Conservation (phyloP, 1,140 invertebrate species). For the Kradibia gibbosae region DNA sequence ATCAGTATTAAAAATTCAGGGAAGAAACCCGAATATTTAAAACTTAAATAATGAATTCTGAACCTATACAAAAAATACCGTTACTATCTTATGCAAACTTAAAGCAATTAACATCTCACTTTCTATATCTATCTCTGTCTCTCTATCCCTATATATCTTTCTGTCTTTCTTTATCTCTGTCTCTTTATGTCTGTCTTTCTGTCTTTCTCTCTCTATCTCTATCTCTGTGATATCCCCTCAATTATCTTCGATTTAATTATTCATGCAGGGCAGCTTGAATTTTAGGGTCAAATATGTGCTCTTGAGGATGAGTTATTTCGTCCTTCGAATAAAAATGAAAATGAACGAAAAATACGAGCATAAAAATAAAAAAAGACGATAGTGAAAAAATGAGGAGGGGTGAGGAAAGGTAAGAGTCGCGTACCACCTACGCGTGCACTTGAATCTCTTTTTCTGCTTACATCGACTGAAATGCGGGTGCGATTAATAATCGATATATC, state of each 20-base stretch:
- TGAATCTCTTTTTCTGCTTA: background rate
- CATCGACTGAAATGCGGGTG: background rate
- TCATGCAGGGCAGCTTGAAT: slow-evolving; percentile 31
- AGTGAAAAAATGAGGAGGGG: background rate
- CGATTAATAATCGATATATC: slow-evolving; percentile 34
- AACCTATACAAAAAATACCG: background rate
- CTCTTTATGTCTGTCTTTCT: too few relatives aligned
- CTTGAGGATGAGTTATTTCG: background rate
- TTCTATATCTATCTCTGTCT: background rate
- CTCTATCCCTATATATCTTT: background rate
- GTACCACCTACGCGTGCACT: background rate
- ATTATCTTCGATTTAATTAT: slow-evolving; percentile 33
- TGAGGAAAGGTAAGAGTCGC: background rate
- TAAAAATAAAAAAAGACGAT: background rate
- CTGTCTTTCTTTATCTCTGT: too few relatives aligned
- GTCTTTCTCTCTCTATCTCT: too few relatives aligned
- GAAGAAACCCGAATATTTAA: background rate
- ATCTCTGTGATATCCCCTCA: slow-evolving; percentile 36
- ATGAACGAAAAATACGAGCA: background rate
- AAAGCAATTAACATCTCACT: background rate
- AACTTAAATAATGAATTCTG: background rate
- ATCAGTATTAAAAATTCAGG: slow-evolving; percentile 3
- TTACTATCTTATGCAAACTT: background rate
- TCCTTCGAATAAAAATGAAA: slow-evolving; percentile 12
- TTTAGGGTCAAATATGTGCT: slow-evolving; percentile 28